Percentiles rank a stretch among this genome's conserved stretches.
phyloP scores from a whole-genome alignment of 2,113 vertebrate species.

The Malaclemys terrapin region DNA sequence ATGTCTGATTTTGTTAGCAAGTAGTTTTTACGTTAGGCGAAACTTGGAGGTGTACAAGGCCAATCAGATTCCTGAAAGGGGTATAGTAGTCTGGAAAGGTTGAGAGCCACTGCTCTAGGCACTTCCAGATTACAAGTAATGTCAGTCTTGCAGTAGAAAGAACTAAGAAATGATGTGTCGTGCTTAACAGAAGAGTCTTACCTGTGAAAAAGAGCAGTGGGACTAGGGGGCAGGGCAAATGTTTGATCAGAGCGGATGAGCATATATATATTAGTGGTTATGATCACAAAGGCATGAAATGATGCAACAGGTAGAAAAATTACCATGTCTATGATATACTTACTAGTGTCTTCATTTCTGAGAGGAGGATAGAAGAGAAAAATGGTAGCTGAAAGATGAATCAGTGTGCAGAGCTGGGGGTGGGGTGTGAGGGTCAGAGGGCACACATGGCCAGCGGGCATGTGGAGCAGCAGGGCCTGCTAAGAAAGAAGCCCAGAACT shows the following conservation, averaged over 20 bases:
- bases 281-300: background rate
- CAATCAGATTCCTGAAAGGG: no score
- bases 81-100: no score
- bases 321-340: background rate
- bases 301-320: background rate
- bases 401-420: background rate
- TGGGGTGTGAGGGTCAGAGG: background rate
- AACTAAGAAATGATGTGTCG: background rate
- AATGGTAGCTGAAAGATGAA: background rate
- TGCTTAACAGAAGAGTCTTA: background rate
- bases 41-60: no score
- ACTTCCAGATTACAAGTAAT: background rate
- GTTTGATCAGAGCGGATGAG: background rate
- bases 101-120: background rate
- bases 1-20: no score
- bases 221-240: background rate
- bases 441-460: background rate
- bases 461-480: background rate
- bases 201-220: background rate
- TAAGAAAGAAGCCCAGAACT: background rate
- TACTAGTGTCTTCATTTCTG: background rate
- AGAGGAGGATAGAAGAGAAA: background rate
- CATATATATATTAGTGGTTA: background rate
- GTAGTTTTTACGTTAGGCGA: no score
- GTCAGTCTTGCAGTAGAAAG: background rate